Evolutionary conservation across 2,888 invertebrate genomes (phyloP), one percentile per base, ranked within the genome.

Genomic region (Stictocephala bisonia): DNA sequence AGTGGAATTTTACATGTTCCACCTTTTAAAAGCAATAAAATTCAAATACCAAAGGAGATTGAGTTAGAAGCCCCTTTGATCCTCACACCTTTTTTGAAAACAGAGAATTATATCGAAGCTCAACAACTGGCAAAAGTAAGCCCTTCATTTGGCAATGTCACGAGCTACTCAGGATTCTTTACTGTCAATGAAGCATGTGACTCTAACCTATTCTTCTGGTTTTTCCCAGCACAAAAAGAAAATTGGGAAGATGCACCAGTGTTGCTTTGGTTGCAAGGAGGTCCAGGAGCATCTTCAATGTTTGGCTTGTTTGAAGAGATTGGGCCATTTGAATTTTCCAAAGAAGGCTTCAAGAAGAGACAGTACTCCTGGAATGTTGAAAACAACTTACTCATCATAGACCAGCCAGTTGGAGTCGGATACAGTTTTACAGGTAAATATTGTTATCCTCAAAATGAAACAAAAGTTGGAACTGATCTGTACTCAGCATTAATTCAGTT

Each of bases 401-500:
- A 90, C 78, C 90, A 89, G 76, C 90, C 91, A 1, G 90, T 89
- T 0, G 89, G 90, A 0, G 84, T 85, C 44, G 90, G 90, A 0
- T 91, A 89, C 80, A 90, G 90, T 80, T 90, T 88, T 80, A 90
- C 90, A 0, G 81, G 86, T 0, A 80, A 83, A 53, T 3, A 76
- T 3, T 86, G 87, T 13, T 90, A 88, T 81, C 88, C 88, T 26
- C 83, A 79, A 0, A 84, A 88, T 80, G 86, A 90, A 80, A 82
- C 81, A 1, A 27, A 24, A 4, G 44, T 64, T 1, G 64, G 64
- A n/a, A 22, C 13, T 27, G 26, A 44, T 20, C 44, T 64, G 1
- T 92, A 94, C 80, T 87, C 88, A 69, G 92, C 92, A 0, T 80
- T 96, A 1, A 84, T 86, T 44, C 97, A 97, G 83, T 94, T 97